Conservation (phyloP, 2,113 vertebrate species). For the Typhlomys cinereus region DNA sequence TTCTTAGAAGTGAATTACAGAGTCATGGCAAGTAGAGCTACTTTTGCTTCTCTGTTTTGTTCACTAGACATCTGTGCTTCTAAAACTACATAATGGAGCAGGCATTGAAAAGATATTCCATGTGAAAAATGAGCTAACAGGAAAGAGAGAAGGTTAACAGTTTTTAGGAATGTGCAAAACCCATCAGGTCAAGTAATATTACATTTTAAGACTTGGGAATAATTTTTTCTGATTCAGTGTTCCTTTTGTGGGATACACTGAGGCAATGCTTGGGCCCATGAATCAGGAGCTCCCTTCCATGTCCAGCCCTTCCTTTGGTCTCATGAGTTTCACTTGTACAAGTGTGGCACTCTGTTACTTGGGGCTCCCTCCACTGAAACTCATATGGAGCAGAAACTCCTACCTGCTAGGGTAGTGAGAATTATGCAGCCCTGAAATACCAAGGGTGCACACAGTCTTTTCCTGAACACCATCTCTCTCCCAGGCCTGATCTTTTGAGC, state of each 20-base stretch:
- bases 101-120: too few species aligned
- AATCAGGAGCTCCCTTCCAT: background rate
- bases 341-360: too few species aligned
- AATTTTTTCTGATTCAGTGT: background rate
- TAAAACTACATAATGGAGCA: too few species aligned
- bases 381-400: too few species aligned
- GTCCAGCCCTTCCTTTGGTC: background rate
- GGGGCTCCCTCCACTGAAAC: background rate
- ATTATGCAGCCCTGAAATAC: background rate
- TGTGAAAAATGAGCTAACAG: background rate
- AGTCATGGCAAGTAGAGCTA: background rate
- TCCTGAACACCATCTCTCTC: background rate
- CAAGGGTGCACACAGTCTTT: fast-evolving
- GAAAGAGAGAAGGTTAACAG: background rate
- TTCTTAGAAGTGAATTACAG: background rate
- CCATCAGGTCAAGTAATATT: background rate
- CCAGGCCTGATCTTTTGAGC: background rate
- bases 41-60: background rate
- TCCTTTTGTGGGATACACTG: background rate
- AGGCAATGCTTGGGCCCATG: too few species aligned
- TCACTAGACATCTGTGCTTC: background rate
- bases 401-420: background rate
- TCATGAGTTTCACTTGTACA: background rate
- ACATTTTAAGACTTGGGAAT: background rate
- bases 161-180: background rate